Conservation (phyloP, 23 tunicate genomes). For the Trididemnum miniatum region DNA sequence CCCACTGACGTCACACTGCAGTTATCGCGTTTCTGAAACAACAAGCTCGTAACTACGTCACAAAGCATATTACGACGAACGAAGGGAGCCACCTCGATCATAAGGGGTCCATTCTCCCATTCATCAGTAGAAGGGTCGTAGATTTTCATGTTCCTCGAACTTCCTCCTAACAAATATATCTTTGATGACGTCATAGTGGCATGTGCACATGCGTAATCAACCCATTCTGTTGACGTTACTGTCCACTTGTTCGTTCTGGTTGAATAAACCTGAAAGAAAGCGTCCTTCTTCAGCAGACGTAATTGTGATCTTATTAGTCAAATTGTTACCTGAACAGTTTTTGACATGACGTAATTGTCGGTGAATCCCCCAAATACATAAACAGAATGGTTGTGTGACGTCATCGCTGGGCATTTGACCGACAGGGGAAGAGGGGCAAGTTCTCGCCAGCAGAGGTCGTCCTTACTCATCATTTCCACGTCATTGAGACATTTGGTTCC, state of each 20-base stretch:
- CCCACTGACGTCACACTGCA: constrained; percentile 64
- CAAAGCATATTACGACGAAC: no score
- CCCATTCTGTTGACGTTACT: constrained; percentile 26
- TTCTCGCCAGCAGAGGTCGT: constrained; percentile 33
- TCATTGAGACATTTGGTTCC: constrained; percentile 53
- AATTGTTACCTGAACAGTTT: constrained; percentile 63
- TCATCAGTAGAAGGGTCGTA: constrained; percentile 57
- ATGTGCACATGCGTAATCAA: constrained; percentile 90
- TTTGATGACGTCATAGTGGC: constrained; percentile 37
- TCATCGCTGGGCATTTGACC: constrained; percentile 82
- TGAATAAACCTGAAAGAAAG: constrained; percentile 47
- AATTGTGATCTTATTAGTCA: no score
- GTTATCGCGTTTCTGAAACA: constrained; percentile 81
- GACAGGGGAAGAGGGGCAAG: constrained; percentile 55
- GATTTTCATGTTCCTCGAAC: constrained; percentile 70
- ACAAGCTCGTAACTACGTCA: no score
- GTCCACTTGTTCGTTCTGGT: constrained; percentile 33
- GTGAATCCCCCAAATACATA: constrained; percentile 85
- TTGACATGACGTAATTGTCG: constrained; percentile 59
- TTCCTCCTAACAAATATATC: constrained; percentile 80
- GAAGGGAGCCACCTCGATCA: no score
- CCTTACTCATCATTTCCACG: constrained; percentile 41
- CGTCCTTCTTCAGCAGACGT: neutral
- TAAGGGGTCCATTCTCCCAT: constrained; percentile 28
- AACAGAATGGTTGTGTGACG: constrained; percentile 36